Evolutionary conservation across 2,797 vertebrate species (phyloP), one percentile per base, ranked within the genome.

Genomic region (Ctenochaetus hawaiiensis): DNA sequence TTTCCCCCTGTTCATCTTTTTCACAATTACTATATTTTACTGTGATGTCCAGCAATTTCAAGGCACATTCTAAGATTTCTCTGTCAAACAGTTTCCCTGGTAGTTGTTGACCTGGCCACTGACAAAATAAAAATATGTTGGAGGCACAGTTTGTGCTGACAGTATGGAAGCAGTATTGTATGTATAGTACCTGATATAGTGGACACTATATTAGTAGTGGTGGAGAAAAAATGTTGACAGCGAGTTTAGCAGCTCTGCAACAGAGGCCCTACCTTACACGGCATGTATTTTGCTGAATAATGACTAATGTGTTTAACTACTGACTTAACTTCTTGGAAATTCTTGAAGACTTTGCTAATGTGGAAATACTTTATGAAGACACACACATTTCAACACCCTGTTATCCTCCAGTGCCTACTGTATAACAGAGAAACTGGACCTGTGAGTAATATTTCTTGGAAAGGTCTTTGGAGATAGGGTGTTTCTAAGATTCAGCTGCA

Each of bases 351-450:
- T 16, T 53, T 44, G 64, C 63, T 22, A 49, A 71, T 77, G 30
- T 68, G 49, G 68, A 75, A 51, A 66, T 22, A n/a, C 37, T 51
- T 0, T 8, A 65, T 65, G 20, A n/a, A 48, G 70, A 78, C 54
- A 52, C 51, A 16, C 52, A 47, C 2, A 23, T 80, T 78, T 72
- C 44, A 37, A 61, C 75, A 77, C n/a, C 4, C 12, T 23, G 48
- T 34, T 44, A 0, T 67, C 34, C 30, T 26, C n/a, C 7, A 6
- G 20, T 30, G 18, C 44, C 18, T 14, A 7, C 34, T 23, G 0
- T 5, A 17, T 26, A 17, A 8, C 51, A 23, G 8, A 53, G 56
- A 41, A 59, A 30, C 39, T 8, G 17, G 20, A 61, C 49, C n/a
- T 41, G 14, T 51, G 51, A 41, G n/a, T 58, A 44, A 26, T 43